A percentile compares a stretch with the other conserved stretches of the same genome.
Evolutionary conservation across 1,140 invertebrate genomes (phyloP).

Genomic region (Drosophila tristis): DNA sequence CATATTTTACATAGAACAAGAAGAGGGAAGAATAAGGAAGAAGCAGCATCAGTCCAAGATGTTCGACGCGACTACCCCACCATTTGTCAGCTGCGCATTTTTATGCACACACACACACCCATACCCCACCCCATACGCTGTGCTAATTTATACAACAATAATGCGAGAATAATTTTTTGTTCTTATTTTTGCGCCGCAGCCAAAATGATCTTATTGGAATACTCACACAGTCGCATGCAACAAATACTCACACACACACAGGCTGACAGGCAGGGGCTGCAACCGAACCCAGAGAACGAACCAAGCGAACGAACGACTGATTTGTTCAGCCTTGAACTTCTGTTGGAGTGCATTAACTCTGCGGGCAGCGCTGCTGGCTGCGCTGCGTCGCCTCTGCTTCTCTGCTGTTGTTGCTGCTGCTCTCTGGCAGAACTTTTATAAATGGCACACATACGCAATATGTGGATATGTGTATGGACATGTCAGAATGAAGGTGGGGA

Average conservation of each 20-base stretch:
- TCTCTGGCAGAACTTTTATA: conserved; percentile 49
- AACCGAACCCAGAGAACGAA: conserved; percentile 45
- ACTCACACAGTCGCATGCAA: conserved; percentile 16
- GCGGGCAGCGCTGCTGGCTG: conserved; percentile 35
- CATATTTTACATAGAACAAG: conserved; percentile 43
- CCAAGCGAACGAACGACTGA: conserved; percentile 73
- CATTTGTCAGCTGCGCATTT: conserved; percentile 56
- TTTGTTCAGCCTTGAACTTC: conserved; percentile 84
- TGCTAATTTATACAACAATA: conserved; percentile 67
- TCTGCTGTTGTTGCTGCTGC: conserved; percentile 18
- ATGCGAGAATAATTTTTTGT: conserved; percentile 58
- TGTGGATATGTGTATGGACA: conserved; percentile 33
- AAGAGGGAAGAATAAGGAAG: neutral
- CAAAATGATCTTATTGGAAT: conserved; percentile 71
- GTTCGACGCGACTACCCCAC: conserved; percentile 42
- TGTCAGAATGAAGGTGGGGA: conserved; percentile 25
- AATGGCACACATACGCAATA: conserved; percentile 58
- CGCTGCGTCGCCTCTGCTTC: no score
- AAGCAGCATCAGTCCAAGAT: neutral
- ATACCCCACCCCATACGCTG: conserved; percentile 26
- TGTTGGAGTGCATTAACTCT: conserved; percentile 82
- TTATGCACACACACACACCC: conserved; percentile 41
- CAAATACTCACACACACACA: neutral
- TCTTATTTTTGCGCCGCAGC: conserved; percentile 52
- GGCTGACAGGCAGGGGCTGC: conserved; percentile 48